Evolutionary conservation across 2,113 vertebrate species (phyloP).

Genomic region (Phrynosoma platyrhinos): DNA sequence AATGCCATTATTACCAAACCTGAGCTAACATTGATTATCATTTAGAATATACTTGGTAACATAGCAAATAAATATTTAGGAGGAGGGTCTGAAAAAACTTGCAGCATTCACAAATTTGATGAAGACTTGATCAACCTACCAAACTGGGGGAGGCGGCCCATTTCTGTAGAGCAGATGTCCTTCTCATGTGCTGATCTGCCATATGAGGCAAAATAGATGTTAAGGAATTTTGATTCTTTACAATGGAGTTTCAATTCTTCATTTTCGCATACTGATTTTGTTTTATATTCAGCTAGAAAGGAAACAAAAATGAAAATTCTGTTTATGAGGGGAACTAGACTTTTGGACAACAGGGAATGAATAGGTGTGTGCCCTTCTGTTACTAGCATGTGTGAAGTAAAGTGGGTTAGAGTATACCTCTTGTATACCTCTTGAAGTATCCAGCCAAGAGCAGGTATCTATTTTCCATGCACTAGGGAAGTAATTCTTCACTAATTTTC

Average conservation of each 20-base stretch:
- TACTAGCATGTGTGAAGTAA: not conserved
- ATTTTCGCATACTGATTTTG: constrained; percentile 88
- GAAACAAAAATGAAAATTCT: constrained; percentile 62
- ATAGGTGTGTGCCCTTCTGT: constrained; percentile 40
- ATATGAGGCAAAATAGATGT: constrained; percentile 92
- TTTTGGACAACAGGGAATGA: not conserved
- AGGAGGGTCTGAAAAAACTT: not conserved
- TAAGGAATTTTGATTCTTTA: constrained; percentile 88
- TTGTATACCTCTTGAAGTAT: not conserved
- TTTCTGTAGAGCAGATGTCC: constrained; percentile 78
- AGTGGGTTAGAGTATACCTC: not conserved
- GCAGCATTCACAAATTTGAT: not conserved
- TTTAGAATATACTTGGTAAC: not conserved
- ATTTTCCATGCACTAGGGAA: too few relatives aligned
- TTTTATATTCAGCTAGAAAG: constrained; percentile 90
- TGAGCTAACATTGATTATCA: not conserved
- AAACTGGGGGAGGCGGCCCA: constrained; percentile 77
- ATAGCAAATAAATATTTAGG: not conserved
- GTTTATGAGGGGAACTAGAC: not conserved
- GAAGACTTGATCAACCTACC: constrained; percentile 76
- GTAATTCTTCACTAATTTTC: too few relatives aligned
- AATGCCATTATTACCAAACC: not conserved
- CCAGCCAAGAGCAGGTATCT: too few relatives aligned
- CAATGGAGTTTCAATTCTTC: constrained; percentile 89
- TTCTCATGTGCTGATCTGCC: constrained; percentile 81